phyloP scores from a whole-genome alignment of 2,797 vertebrate species.

The Amphiprion clarkii region DNA sequence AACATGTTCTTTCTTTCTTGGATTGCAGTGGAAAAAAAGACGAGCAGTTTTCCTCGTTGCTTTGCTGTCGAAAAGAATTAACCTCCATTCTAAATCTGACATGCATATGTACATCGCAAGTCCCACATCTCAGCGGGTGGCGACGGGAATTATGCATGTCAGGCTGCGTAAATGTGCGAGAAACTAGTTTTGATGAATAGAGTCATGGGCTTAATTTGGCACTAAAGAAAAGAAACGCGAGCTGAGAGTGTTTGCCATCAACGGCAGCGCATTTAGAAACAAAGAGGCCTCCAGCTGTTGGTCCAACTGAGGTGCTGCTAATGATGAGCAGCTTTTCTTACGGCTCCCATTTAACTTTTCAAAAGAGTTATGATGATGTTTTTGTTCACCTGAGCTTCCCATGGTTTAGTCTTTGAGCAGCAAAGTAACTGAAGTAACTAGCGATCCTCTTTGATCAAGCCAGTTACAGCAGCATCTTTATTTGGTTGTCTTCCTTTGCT shows the following conservation, averaged over 20 bases:
- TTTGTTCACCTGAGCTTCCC: not conserved
- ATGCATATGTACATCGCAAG: not conserved
- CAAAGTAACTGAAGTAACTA: not conserved
- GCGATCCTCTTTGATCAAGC: not conserved
- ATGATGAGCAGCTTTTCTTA: not conserved
- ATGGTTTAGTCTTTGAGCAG: not conserved
- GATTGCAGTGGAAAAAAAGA: conserved; percentile 32
- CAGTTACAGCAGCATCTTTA: not conserved
- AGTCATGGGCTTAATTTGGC: conserved; percentile 3
- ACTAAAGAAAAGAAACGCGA: not conserved
- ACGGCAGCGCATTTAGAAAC: not conserved
- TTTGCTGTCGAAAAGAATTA: conserved; percentile 40
- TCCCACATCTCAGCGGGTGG: conserved; percentile 26
- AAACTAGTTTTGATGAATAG: conserved; percentile 2
- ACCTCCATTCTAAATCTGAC: conserved; percentile 26
- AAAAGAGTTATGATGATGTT: not conserved
- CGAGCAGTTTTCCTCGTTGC: conserved; percentile 9
- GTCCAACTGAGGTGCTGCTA: not conserved
- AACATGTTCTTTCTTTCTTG: conserved; percentile 32
- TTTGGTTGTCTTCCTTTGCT: too few species aligned
- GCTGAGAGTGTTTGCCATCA: not conserved
- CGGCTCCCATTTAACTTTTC: not conserved
- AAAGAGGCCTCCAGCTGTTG: not conserved
- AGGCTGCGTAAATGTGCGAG: not conserved
- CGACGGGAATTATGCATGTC: conserved; percentile 9